Evolutionary conservation across 2,113 vertebrate genomes (phyloP).

Genomic region (Pangasianodon gigas): DNA sequence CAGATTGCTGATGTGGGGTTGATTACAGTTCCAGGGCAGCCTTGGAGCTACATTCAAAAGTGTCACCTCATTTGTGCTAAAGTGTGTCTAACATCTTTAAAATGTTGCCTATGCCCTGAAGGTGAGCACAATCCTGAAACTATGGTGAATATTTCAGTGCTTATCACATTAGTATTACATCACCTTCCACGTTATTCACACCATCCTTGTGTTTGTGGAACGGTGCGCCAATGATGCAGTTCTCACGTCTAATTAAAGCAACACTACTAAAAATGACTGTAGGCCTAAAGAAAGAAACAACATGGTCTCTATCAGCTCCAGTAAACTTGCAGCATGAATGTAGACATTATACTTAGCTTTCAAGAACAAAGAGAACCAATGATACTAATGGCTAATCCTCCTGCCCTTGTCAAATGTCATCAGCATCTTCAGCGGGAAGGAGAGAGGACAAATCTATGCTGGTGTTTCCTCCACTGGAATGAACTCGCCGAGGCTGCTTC

Average conservation of each 20-base stretch:
- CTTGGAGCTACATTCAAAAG: background rate
- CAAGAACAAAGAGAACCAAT: background rate
- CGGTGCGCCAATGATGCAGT: slow-evolving; percentile 10
- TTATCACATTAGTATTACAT: background rate
- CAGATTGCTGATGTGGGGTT: slow-evolving; percentile 26
- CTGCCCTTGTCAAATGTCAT: background rate
- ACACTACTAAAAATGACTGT: background rate
- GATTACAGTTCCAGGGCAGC: background rate
- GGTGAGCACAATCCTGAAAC: background rate
- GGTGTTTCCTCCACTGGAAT: background rate
- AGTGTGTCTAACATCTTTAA: slow-evolving; percentile 4
- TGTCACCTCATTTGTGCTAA: slow-evolving; percentile 8
- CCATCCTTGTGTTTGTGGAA: background rate
- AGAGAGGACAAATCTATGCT: background rate
- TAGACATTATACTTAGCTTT: background rate
- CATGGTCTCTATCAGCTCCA: background rate
- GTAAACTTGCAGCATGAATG: background rate
- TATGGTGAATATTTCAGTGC: background rate
- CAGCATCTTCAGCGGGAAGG: background rate
- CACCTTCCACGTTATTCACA: background rate
- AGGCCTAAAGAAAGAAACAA: background rate
- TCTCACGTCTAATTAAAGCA: slow-evolving; percentile 35
- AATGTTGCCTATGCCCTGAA: background rate
- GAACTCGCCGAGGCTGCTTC: background rate
- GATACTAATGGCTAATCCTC: background rate